Evolutionary conservation across 2,888 invertebrate species (phyloP).

Genomic region (Latheticus oryzae): DNA sequence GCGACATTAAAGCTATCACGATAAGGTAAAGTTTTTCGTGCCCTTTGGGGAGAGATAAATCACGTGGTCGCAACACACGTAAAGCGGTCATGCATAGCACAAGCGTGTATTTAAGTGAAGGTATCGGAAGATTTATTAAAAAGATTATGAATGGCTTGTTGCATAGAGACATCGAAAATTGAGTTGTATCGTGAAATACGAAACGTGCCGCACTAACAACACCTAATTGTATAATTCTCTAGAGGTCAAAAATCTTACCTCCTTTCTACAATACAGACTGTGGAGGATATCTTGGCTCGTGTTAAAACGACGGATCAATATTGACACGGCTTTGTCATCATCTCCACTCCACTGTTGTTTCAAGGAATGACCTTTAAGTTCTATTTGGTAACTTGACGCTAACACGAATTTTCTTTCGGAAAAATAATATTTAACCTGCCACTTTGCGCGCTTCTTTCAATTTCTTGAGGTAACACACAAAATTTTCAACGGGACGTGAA

Average conservation of each 20-base stretch:
- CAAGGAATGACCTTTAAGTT: conserved; percentile 36
- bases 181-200: conserved; percentile 42
- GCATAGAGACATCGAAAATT: conserved; percentile 32
- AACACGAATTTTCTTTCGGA: conserved; percentile 36
- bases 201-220: conserved; percentile 37
- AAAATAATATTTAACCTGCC: conserved; percentile 38
- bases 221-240: conserved; percentile 37
- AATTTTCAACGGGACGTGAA: conserved; percentile 16
- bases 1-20: conserved; percentile 36
- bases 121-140: conserved; percentile 38
- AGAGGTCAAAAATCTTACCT: conserved; percentile 41
- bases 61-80: conserved; percentile 38
- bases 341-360: conserved; percentile 32
- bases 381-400: conserved; percentile 35
- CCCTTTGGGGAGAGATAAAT: conserved; percentile 38
- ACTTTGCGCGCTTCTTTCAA: conserved; percentile 33
- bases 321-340: conserved; percentile 43
- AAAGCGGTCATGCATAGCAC: conserved; percentile 40
- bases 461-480: conserved; percentile 12
- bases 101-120: conserved; percentile 33
- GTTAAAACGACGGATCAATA: conserved; percentile 47
- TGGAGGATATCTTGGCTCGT: conserved; percentile 26
- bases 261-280: conserved; percentile 34
- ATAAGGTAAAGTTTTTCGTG: conserved; percentile 32
- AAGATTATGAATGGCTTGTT: conserved; percentile 34